Conservation (phyloP, 1,140 invertebrate species). For the Apis dorsata region DNA sequence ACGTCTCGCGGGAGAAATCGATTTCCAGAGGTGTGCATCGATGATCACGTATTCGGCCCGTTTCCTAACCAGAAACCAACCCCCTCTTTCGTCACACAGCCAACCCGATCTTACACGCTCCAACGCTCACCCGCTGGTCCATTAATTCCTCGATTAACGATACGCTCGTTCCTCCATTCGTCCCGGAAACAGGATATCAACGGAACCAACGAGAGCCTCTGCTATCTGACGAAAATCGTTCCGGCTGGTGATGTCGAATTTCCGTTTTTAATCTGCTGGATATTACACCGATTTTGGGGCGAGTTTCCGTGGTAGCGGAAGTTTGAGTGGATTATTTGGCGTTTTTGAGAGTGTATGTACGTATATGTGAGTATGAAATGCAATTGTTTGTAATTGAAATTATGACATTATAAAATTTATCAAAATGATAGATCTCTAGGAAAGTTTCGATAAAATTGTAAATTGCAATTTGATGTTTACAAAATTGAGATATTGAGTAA, state of each 20-base stretch:
- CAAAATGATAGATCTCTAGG: too few species aligned
- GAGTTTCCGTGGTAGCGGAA: too few species aligned
- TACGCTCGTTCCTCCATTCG: constrained; percentile 20
- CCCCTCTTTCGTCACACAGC: background rate
- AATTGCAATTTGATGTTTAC: too few species aligned
- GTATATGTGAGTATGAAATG: too few species aligned
- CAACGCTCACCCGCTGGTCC: constrained; percentile 38
- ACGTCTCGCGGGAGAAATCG: constrained; percentile 59
- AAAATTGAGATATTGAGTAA: too few species aligned
- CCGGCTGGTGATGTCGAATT: background rate
- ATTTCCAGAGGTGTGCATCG: constrained; percentile 54
- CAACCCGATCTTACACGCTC: constrained; percentile 17
- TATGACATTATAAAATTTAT: too few species aligned
- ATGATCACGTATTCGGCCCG: constrained; percentile 39
- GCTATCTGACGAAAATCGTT: constrained; percentile 7
- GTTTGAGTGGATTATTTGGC: too few species aligned
- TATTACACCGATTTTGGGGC: background rate
- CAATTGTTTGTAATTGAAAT: too few species aligned
- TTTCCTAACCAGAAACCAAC: background rate
- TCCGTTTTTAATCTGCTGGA: background rate
- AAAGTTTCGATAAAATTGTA: too few species aligned
- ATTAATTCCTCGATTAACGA: constrained; percentile 46
- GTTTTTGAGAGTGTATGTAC: too few species aligned
- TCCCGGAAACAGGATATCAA: constrained; percentile 34
- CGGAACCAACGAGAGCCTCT: constrained; percentile 16